Base-by-base conservation (phyloP, 2,797 vertebrate species). In the Naso thynnoides region DNA sequence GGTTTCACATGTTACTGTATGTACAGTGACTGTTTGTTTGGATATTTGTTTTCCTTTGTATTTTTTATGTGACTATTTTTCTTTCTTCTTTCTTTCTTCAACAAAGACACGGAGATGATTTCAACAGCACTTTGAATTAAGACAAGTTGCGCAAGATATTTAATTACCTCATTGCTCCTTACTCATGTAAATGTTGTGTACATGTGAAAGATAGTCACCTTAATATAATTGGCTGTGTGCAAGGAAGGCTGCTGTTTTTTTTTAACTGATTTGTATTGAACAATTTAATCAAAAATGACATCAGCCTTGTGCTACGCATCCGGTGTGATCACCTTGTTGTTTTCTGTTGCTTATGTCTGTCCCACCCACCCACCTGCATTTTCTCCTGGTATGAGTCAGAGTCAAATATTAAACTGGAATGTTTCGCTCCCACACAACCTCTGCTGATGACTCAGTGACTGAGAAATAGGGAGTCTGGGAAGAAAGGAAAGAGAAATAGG, bases 321-420 rank as follows among this genome's bases (percentile, higher is more conserved):
- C 15, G 5, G 33, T 64, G 60, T 78, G 52, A 60, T 78, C 72
- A 74, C 83, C 57, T 52, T 81, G 38, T 78, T 76, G 71, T 82
- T 85, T 75, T 76, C 39, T 70, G 53, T 62, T 78, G 29, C 45
- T 72, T 59, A 19, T 66, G 55, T 78, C 64, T 31, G 24, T 73
- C 60, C 47, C 84, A 75, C 56, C 62, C 62, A 60, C 70, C 36
- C 33, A n/a, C 33, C 33, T 9, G 69, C 50, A 24, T 63, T 39
- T 58, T 86, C 66, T 79, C 49, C 61, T 64, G 58, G 71, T 76
- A 76, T 87, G 85, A 89, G 68, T 92, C 86, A 84, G 68, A 77
- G 90, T 94, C 82, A 93, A 92, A 93, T 92, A 93, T 95, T 94
- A 93, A 94, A 88, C 92, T 86, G 89, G 90, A 93, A 91, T 90